Evolutionary conservation across 2,113 vertebrate species (phyloP), one percentile per base, ranked within the genome.

Genomic region (Lophotis ruficrista): DNA sequence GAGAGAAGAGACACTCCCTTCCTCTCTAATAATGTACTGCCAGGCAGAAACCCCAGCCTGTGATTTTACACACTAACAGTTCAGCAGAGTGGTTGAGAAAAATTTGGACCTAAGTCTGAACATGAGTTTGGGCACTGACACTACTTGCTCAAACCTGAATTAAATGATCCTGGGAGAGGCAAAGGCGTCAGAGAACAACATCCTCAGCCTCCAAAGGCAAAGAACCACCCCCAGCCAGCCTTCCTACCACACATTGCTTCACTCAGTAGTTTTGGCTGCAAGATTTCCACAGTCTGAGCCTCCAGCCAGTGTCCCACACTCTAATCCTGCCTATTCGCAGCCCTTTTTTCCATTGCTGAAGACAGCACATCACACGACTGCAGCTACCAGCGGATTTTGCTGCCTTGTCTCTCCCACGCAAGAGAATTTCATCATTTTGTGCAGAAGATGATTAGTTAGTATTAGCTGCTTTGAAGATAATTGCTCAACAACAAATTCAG

Each of bases 391-490:
- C 37, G 54, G 68, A 90, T 90, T 93, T 89, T 93, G 85, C 35
- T 71, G 76, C 22, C 71, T 66, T 66, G 38, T 38, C 57, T 84
- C 45, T 80, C 54, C 35, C 33, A n/a, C 62, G 28, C 61, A 64
- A 86, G 20, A 75, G 56, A 90, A 58, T 28, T 48, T 77, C 56
- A 56, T 35, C 16, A 57, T 41, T 92, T 86, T 83, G 56, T 86
- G 71, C 48, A 85, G 56, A 86, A 85, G 83, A 89, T 86, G 83
- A 89, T 86, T 77, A 80, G 48, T 64, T 83, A 85, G 73, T 58
- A 50, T 88, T 92, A 90, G 64, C 30, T 92, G 61, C 93, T 97
- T 93, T 97, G 93, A 96, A 90, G 92, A 94, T 93, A 93, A 90
- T 66, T 95, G 68, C 85, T 92, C 47, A 94, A 94, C 68, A 96